Percentiles rank a stretch among this genome's conserved stretches.
Evolutionary conservation across 2,113 vertebrate species (phyloP).

Genomic region (Aleadryas rufinucha): DNA sequence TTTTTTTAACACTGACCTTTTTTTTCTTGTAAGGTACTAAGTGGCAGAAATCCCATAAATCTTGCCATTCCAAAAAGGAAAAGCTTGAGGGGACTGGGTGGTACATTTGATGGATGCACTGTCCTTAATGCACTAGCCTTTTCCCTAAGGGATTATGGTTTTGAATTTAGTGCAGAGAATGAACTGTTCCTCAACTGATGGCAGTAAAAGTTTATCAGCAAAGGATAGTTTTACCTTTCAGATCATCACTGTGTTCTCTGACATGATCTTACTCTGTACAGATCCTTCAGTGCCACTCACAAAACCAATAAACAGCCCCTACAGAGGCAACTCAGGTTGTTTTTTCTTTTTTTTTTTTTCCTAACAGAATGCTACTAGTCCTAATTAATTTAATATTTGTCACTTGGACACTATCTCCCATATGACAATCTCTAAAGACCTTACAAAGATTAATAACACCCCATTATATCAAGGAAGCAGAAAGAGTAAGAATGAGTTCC

Average conservation of each 20-base stretch:
- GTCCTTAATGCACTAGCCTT: constrained; percentile 12
- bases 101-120: constrained; percentile 9
- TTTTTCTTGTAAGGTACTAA: constrained; percentile 52
- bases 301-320: background rate
- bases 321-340: background rate
- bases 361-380: background rate
- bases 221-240: background rate
- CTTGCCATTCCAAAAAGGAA: constrained; percentile 50
- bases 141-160: constrained; percentile 39
- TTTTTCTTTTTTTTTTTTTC: background rate
- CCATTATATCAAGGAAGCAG: constrained; percentile 14
- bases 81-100: constrained; percentile 18
- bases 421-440: constrained; percentile 17
- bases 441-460: constrained; percentile 34
- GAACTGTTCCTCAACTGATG: constrained; percentile 19
- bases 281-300: background rate
- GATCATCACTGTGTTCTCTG: background rate
- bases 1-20: background rate
- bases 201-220: constrained; percentile 40
- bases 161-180: constrained; percentile 21
- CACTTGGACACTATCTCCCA: constrained; percentile 8
- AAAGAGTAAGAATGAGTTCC: constrained; percentile 13
- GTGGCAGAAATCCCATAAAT: constrained; percentile 23
- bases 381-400: constrained; percentile 52
- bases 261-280: background rate